A percentile compares a stretch with the other conserved stretches of the same genome.
These are phyloP conservation scores for Callipepla californica DNA, from an alignment of 2,113 vertebrate species.

Conservation along the genomic window DNA sequence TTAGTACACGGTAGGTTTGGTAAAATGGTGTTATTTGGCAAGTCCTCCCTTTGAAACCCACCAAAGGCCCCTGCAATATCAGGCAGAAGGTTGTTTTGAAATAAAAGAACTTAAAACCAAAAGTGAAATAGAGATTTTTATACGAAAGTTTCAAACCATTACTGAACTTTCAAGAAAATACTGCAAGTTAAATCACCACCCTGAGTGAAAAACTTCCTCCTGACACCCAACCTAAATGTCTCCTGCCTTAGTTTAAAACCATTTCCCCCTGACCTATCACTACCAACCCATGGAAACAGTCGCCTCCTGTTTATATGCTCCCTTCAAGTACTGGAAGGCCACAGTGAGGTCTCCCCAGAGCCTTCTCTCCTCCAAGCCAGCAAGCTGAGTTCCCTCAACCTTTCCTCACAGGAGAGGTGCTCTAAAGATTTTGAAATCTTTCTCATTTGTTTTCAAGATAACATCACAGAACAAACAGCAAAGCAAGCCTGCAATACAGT, in stretches of 20 bases:
- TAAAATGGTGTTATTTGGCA: neutral
- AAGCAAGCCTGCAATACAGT: neutral
- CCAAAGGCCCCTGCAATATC: neutral
- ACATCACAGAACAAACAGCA: neutral
- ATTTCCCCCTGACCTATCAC: too few relatives aligned
- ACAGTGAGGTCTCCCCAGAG: too few relatives aligned
- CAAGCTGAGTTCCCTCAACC: too few relatives aligned
- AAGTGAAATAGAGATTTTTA: neutral
- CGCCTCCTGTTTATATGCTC: too few relatives aligned
- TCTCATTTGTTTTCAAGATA: constrained; percentile 1
- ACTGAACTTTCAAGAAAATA: neutral
- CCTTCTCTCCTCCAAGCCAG: too few relatives aligned
- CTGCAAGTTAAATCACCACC: neutral
- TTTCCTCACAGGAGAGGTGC: too few relatives aligned
- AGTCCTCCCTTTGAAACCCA: neutral
- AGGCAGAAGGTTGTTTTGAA: neutral
- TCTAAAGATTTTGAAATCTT: neutral
- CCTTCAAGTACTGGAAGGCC: too few relatives aligned
- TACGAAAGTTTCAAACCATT: neutral
- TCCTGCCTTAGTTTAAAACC: too few relatives aligned
- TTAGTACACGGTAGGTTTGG: neutral
- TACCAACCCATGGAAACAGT: too few relatives aligned
- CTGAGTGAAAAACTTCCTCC: too few relatives aligned
- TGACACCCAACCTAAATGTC: too few relatives aligned
- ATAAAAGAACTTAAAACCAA: neutral